A percentile compares a stretch with the other conserved stretches of the same genome.
Conservation (phyloP, 2,888 invertebrate genomes). For the Hirtodrosophila trivittata region DNA sequence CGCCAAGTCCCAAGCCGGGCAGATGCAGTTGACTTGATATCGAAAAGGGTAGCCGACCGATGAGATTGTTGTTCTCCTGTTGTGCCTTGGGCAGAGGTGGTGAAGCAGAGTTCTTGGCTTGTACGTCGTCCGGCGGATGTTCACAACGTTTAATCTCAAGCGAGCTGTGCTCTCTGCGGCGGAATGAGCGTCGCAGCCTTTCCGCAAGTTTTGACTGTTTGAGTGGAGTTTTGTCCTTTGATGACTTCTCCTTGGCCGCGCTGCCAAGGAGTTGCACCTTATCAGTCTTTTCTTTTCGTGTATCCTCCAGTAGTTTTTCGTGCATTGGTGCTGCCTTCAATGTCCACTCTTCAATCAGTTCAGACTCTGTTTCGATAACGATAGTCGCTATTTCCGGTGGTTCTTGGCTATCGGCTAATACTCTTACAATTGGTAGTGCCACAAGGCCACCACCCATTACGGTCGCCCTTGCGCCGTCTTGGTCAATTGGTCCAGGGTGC, state of each 20-base stretch:
- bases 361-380: slow-evolving; percentile 21
- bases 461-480: slow-evolving; percentile 57
- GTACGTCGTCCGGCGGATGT: slow-evolving; percentile 40
- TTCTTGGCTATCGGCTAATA: slow-evolving; percentile 49
- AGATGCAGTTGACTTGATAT: slow-evolving; percentile 57
- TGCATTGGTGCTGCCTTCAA: slow-evolving; percentile 71
- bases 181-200: slow-evolving; percentile 78
- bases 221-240: slow-evolving; percentile 50
- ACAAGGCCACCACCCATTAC: slow-evolving; percentile 83
- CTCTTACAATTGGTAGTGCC: slow-evolving; percentile 69
- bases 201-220: slow-evolving; percentile 80
- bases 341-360: slow-evolving; percentile 26
- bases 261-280: slow-evolving; percentile 62
- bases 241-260: slow-evolving; percentile 67
- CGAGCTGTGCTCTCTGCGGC: slow-evolving; percentile 77
- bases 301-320: slow-evolving; percentile 78
- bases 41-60: slow-evolving; percentile 54
- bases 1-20: slow-evolving; percentile 61
- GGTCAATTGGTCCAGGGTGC: slow-evolving; percentile 43
- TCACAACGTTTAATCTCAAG: slow-evolving; percentile 71
- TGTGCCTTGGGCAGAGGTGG: slow-evolving; percentile 28
- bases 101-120: slow-evolving; percentile 33
- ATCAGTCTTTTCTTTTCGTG: slow-evolving; percentile 68
- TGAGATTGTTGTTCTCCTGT: slow-evolving; percentile 48
- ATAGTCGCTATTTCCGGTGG: slow-evolving; percentile 22